Base-by-base conservation (phyloP, 2,888 invertebrate genomes). In the Autographa pulchrina region DNA sequence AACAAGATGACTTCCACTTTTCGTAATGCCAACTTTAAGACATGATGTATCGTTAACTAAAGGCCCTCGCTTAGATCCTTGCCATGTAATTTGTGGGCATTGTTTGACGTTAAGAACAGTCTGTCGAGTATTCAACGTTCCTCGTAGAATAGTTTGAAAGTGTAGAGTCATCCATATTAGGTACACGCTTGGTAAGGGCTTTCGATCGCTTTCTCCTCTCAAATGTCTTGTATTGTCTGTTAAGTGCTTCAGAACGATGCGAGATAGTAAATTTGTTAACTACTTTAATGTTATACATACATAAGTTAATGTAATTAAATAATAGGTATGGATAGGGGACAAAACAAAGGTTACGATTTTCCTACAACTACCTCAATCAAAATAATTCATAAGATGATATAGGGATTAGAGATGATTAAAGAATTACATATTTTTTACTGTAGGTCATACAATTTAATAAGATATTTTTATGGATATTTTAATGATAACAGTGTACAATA, bases 71-170 rank as follows among this genome's bases (percentile, higher is more conserved):
- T 81, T 75, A 83, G 82, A 85, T 86, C 85, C 85, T 85, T 84
- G 81, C 84, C 75, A 77, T 84, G 85, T 87, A 90, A 92, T 93
- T 91, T 91, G 87, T 79, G 77, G 78, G 84, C 86, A 89, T 92
- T 92, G 90, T 92, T 82, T 90, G 85, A 77, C 74, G 83, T 88
- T 85, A 84, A 65, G 64, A 74, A 59, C 64, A 58, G 62, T 25
- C 25, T 25, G 25, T 41, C 31, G 63, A 59, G 54, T 77, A 71
- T 60, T 52, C 62, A 52, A 43, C 43, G 61, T 68, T 60, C 54
- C 38, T 63, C 43, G 56, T 54, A 70, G 59, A 48, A 71, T 69
- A 74, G 74, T 75, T 81, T 48, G 54, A 84, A 80, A 83, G 68
- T 74, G 77, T 75, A 62, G 61, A 78, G 72, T 82, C 82, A 82